Base-by-base conservation (phyloP, 1,140 invertebrate species). In the Hyposmocoma kahamanoa region DNA sequence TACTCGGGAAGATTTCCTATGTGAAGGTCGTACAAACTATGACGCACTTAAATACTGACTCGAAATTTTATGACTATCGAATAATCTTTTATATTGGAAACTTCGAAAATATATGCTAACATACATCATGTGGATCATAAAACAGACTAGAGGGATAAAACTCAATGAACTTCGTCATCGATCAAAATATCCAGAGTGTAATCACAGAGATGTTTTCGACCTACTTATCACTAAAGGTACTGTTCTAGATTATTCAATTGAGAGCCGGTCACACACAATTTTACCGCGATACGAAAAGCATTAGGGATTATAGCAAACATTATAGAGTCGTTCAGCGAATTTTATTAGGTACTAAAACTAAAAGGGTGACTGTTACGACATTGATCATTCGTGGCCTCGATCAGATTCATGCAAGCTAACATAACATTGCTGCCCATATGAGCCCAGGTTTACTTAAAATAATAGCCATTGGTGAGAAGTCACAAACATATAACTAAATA, bases 331-430 rank as follows among this genome's bases (percentile, higher is more conserved):
- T 72, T 60, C 47, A 30, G 60, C 50, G 62, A 50, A 58, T 67
- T 83, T 83, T 80, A 80, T 77, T 53, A 47, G 53, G 50, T 55
- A 72, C 56, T 80, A 83, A 83, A 83, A 70, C 71, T 75, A 73
- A 79, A 83, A 83, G 67, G 79, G 72, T 74, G 68, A 60, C 60
- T 63, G 57, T 78, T 79, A 62, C 66, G 66, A 69, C 72, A 76
- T 69, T 69, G 60, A 69, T 55, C 58, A 63, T 56, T 55, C 47
- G 50, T 51, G 67, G 60, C 62, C 70, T 73, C 62, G 47, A 67
- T 71, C 20, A 42, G 45, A 50, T 38, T 44, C 64, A 48, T 51
- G 53, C 49, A 72, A 42, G 38, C 42, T 24, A 47, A 43, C 43
- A 61, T n/a, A n/a, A n/a, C n/a, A n/a, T n/a, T n/a, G n/a, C n/a